Percentiles rank a stretch among this genome's conserved stretches.
These are phyloP conservation scores for Drosophila austrosaltans DNA, from an alignment of 2,888 invertebrate species.

Conservation along the genomic window DNA sequence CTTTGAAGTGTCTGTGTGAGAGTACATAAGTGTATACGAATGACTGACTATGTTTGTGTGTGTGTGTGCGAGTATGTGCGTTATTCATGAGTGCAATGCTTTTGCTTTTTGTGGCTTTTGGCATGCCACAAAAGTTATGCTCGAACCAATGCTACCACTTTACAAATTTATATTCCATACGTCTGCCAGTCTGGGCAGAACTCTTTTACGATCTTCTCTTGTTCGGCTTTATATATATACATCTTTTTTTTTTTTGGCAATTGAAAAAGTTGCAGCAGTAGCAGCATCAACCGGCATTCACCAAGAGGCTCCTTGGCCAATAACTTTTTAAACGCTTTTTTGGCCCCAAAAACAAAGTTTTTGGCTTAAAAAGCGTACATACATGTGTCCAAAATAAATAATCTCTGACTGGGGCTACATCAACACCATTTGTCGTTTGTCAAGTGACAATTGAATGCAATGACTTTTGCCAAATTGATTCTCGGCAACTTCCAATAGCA, in stretches of 20 bases:
- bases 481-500: conserved; percentile 54
- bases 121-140: conserved; percentile 77
- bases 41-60: conserved; percentile 19
- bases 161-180: conserved; percentile 66
- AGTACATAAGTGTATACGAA: conserved; percentile 19
- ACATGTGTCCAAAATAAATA: conserved; percentile 78
- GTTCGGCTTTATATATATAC: neutral
- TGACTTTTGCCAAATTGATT: conserved; percentile 78
- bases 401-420: conserved; percentile 56
- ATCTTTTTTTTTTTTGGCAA: conserved; percentile 61
- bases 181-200: conserved; percentile 27
- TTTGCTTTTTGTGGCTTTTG: conserved; percentile 76
- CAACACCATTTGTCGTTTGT: conserved; percentile 79
- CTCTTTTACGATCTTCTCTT: conserved; percentile 23
- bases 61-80: conserved; percentile 34
- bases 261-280: conserved; percentile 63
- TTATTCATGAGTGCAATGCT: conserved; percentile 70
- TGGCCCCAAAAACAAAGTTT: conserved; percentile 50
- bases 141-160: conserved; percentile 71
- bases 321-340: conserved; percentile 75
- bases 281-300: conserved; percentile 33
- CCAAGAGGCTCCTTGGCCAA: conserved; percentile 60
- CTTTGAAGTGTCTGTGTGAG: conserved; percentile 63
- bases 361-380: conserved; percentile 53
- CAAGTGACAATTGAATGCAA: conserved; percentile 77